Conservation (phyloP, 2,113 vertebrate species). For the Pseudopipra pipra region DNA sequence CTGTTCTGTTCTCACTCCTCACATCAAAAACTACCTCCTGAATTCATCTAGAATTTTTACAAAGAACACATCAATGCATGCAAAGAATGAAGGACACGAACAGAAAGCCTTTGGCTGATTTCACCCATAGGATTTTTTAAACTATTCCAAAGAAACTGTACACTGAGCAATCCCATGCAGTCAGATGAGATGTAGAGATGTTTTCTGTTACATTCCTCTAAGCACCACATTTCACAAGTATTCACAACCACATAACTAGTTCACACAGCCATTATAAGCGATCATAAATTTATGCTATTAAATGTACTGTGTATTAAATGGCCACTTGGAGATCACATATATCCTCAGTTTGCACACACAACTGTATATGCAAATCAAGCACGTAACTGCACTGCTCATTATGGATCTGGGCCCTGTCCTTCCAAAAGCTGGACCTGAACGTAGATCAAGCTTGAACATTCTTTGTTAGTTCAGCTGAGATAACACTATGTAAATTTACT, state of each 20-base stretch:
- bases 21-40: not conserved
- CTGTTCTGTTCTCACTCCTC: not conserved
- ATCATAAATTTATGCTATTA: not conserved
- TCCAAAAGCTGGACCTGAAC: slow-evolving; percentile 9
- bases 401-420: not conserved
- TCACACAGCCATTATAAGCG: not conserved
- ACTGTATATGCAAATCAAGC: slow-evolving; percentile 5
- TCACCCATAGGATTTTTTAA: not conserved
- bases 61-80: accelerated
- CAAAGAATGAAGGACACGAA: not conserved
- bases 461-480: slow-evolving; percentile 68
- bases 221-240: not conserved
- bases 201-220: not conserved
- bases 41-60: not conserved
- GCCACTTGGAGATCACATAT: not conserved
- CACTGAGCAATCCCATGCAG: not conserved
- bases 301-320: not conserved
- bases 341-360: not conserved
- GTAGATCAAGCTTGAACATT: slow-evolving; percentile 1
- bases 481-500: slow-evolving; percentile 57
- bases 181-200: not conserved
- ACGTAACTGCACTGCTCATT: not conserved
- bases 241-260: not conserved
- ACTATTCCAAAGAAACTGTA: not conserved
- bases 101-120: not conserved